These are phyloP conservation scores for Caloenas nicobarica DNA, from an alignment of 2,113 vertebrate genomes.

Conservation along the genomic window DNA sequence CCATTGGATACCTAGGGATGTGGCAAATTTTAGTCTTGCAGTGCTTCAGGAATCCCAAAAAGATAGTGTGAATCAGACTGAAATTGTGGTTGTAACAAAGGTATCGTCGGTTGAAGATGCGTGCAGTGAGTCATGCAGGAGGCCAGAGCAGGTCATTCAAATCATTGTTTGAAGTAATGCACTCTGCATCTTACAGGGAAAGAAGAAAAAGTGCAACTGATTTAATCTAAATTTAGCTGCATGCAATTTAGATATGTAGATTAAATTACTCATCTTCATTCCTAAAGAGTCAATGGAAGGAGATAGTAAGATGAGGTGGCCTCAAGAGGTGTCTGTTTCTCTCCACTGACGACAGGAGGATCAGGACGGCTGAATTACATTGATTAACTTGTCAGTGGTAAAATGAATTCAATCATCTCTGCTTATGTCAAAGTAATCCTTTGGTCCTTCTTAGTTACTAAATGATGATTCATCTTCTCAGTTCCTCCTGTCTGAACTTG, in stretches of 20 bases:
- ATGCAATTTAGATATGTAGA: neutral
- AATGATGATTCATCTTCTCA: neutral
- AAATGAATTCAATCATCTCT: neutral
- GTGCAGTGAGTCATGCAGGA: neutral
- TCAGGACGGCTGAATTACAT: neutral
- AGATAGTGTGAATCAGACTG: neutral
- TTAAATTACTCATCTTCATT: slow-evolving; percentile 7
- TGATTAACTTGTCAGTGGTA: neutral
- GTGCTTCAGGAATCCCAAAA: neutral
- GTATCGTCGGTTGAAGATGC: accelerated
- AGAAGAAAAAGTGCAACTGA: neutral
- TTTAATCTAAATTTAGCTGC: neutral
- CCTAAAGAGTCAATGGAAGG: neutral
- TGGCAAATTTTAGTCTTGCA: neutral
- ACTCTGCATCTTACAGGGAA: neutral
- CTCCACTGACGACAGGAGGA: neutral
- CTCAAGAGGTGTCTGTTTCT: slow-evolving; percentile 6
- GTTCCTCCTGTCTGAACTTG: neutral
- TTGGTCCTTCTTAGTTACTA: neutral
- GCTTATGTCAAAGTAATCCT: neutral
- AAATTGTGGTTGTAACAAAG: neutral
- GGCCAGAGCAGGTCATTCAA: neutral
- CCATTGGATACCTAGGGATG: neutral
- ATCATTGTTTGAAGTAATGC: neutral
- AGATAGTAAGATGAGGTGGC: neutral